These are phyloP conservation scores for Fissipunctia ypsillon DNA, from an alignment of 2,888 invertebrate species.

Conservation along the genomic window DNA sequence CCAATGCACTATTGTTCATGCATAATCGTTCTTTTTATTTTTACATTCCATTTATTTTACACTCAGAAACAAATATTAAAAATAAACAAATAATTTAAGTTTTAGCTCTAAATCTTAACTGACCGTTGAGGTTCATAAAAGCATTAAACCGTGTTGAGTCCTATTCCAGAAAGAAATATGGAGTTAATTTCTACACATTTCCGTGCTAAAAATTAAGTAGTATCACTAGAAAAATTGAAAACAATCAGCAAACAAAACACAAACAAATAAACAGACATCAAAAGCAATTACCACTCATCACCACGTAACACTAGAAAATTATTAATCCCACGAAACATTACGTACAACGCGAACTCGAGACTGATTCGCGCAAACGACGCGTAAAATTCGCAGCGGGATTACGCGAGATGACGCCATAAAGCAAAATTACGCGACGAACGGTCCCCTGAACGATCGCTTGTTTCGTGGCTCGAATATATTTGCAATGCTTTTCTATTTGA, in stretches of 20 bases:
- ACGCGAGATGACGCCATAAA: slow-evolving; percentile 76
- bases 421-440: slow-evolving; percentile 73
- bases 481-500: slow-evolving; percentile 51
- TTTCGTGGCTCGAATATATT: slow-evolving; percentile 63
- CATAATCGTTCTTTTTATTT: not conserved
- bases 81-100: too few relatives aligned
- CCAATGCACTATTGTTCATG: too few relatives aligned
- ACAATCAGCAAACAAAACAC: slow-evolving; percentile 1
- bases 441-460: slow-evolving; percentile 64
- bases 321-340: slow-evolving; percentile 59
- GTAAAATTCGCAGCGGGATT: slow-evolving; percentile 76
- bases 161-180: too few relatives aligned
- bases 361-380: slow-evolving; percentile 73
- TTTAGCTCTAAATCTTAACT: too few relatives aligned
- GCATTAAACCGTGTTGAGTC: too few relatives aligned
- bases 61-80: too few relatives aligned
- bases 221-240: not conserved
- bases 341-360: slow-evolving; percentile 60
- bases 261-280: slow-evolving; percentile 23
- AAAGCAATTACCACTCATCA: slow-evolving; percentile 34
- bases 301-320: slow-evolving; percentile 51
- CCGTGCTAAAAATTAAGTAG: not conserved
- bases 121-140: not conserved
- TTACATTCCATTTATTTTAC: not conserved
- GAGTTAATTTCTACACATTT: not conserved